A percentile compares a stretch with the other conserved stretches of the same genome.
phyloP scores from a whole-genome alignment of 1,140 invertebrate species.

The Drosophila sechellia region DNA sequence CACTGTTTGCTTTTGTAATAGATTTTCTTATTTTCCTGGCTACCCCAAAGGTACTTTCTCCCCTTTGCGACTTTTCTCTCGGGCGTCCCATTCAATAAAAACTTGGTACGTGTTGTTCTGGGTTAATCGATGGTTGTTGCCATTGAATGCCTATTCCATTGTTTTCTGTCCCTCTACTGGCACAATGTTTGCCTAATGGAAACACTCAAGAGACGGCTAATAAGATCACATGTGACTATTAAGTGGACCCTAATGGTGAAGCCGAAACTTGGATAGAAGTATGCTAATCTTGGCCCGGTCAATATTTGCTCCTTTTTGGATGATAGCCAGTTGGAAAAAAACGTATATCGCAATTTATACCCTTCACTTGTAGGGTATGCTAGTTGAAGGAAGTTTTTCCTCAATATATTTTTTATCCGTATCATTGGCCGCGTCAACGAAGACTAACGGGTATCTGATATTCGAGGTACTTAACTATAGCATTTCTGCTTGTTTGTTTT shows the following conservation, averaged over 20 bases:
- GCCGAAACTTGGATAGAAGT: slow-evolving; percentile 17
- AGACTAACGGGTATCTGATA: no score
- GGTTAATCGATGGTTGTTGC: slow-evolving; percentile 40
- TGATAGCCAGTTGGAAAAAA: no score
- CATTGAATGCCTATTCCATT: background rate
- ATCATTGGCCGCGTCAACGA: no score
- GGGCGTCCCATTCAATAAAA: slow-evolving; percentile 53
- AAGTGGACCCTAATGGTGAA: slow-evolving; percentile 22
- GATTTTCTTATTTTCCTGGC: slow-evolving; percentile 15
- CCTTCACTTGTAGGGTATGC: no score
- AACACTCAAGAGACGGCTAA: slow-evolving; percentile 27
- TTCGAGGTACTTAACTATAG: no score
- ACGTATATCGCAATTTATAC: no score
- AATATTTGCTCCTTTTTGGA: slow-evolving; percentile 12
- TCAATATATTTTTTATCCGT: no score
- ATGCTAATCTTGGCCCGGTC: slow-evolving; percentile 27
- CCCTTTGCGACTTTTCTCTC: slow-evolving; percentile 22
- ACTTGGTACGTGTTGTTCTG: slow-evolving; percentile 47
- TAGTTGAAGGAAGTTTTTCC: no score
- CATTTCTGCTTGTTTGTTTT: background rate
- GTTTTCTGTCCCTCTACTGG: slow-evolving; percentile 3
- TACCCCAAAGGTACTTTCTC: slow-evolving; percentile 3
- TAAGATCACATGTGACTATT: slow-evolving; percentile 42
- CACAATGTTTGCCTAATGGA: slow-evolving; percentile 33
- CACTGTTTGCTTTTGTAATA: slow-evolving; percentile 48